These are phyloP conservation scores for Eulemur rubriventer DNA, from an alignment of 2,797 vertebrate genomes.

Conservation along the genomic window DNA sequence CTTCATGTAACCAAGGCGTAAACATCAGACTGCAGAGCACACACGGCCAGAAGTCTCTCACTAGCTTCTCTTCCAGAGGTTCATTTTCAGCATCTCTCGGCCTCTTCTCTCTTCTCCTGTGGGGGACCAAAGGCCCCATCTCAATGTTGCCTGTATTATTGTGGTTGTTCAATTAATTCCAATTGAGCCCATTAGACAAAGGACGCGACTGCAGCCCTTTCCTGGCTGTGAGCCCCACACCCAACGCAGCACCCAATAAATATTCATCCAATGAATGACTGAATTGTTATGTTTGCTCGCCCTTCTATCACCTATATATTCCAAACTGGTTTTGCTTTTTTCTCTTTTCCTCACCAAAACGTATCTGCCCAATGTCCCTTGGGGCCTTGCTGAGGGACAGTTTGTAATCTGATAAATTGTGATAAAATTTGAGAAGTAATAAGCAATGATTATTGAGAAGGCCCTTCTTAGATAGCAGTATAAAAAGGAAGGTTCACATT, in stretches of 20 bases:
- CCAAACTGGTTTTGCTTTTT: background rate
- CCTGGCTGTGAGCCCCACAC: background rate
- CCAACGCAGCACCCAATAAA: background rate
- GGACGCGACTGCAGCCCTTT: background rate
- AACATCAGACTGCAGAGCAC: background rate
- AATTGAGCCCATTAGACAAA: background rate
- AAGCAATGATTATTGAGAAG: background rate
- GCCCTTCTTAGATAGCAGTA: background rate
- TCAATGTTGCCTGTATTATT: background rate
- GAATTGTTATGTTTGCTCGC: background rate
- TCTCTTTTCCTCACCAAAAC: background rate
- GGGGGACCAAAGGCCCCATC: background rate
- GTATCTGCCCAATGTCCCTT: background rate
- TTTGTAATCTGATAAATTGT: background rate
- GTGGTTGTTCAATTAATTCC: background rate
- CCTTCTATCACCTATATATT: background rate
- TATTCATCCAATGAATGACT: background rate
- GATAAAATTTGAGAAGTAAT: background rate
- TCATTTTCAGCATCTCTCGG: background rate
- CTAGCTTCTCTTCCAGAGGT: background rate
- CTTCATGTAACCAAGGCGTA: conserved; percentile 51
- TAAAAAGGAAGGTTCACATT: background rate
- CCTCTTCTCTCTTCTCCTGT: background rate
- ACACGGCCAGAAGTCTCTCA: background rate
- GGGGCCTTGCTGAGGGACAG: background rate